Evolutionary conservation across 2,797 vertebrate species (phyloP), one percentile per base, ranked within the genome.

Genomic region (Myoxocephalus aenaeus): DNA sequence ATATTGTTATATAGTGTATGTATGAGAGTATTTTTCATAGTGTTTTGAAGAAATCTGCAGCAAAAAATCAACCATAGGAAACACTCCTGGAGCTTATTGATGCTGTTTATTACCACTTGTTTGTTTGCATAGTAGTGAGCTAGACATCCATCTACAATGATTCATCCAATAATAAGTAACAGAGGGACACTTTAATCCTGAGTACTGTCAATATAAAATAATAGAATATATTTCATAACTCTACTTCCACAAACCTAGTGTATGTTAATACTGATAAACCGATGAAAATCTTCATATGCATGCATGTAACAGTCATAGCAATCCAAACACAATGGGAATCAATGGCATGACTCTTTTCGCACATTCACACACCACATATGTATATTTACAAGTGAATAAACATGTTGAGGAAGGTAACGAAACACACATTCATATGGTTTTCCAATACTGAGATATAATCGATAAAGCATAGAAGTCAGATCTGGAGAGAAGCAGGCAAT

Each of bases 81-180:
- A 83, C 57, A 84, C 73, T 65, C 72, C 22, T 67, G 53, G 69
- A 89, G 79, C 70, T 87, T 85, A 79, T 81, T 80, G 81, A 77
- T 86, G 73, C 62, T 72, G 66, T 86, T 89, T 91, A 85, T 84
- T 82, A 80, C 79, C 70, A 81, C 71, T 73, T 73, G 46, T 88
- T 73, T 81, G 82, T 90, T 94, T 96, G 94, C 93, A 95, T 95
- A 95, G 94, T 83, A 84, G 86, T 84, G 86, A 88, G 73, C 84
- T 84, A 86, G 46, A 75, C 54, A 81, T 82, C 81, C 83, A 83
- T 85, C 81, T 81, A 88, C 80, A 87, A 80, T 88, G 81, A 81
- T 86, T 73, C 81, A 75, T 75, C 58, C 79, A 77, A 76, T 86
- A 79, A 75, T 84, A 87, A 86, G 84, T 82, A 91, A 88, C 68